Conservation (phyloP, 2,113 vertebrate genomes). For the rabbit (Oryctolagus cuniculus) region mOryCun1.1 NC_091444.1:96860001-96860500, state of each 20-base stretch:
- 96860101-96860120: neutral
- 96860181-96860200: neutral
- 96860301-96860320: neutral
- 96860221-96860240: neutral
- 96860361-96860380: neutral
- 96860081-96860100: neutral
- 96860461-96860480: no score
- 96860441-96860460: no score
- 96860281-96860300: neutral
- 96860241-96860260: neutral
- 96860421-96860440: neutral
- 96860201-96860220: neutral
- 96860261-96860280: neutral
- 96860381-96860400: neutral
- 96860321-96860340: neutral
- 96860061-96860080: neutral
- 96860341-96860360: neutral
- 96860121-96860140: neutral
- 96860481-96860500: neutral
- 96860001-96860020: no score
- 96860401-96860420: neutral
- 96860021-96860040: no score
- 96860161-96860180: neutral
- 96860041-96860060: conserved; percentile 59
- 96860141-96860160: neutral